phyloP scores from a whole-genome alignment of 2,797 vertebrate species.

The Notoglanidium macrostoma region DNA sequence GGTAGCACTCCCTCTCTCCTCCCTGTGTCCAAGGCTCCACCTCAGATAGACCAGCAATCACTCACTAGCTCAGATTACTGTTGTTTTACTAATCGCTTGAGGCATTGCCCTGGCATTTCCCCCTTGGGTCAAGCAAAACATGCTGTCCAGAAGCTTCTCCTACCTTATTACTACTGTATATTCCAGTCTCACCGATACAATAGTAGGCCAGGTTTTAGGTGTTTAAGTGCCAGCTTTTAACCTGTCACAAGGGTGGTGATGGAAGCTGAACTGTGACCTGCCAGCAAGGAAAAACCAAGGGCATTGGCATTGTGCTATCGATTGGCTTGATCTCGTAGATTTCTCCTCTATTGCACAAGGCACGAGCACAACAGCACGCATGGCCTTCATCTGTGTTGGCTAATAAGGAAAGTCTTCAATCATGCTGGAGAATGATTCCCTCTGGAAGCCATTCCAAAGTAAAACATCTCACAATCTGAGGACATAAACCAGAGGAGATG shows the following conservation, averaged over 20 bases:
- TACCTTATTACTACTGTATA: slow-evolving; percentile 6
- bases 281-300: background rate
- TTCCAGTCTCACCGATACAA: background rate
- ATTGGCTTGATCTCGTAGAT: slow-evolving; percentile 1
- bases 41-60: slow-evolving; percentile 44
- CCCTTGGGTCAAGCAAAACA: slow-evolving; percentile 23
- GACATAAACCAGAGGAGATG: slow-evolving; percentile 36
- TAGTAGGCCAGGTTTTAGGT: background rate
- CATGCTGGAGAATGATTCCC: slow-evolving; percentile 21
- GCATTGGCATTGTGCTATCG: background rate
- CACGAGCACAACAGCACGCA: background rate
- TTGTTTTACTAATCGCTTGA: slow-evolving; percentile 47
- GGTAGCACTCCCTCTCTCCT: slow-evolving; percentile 44
- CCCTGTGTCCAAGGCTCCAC: slow-evolving; percentile 55
- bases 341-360: slow-evolving; percentile 10
- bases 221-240: background rate
- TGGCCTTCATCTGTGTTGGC: slow-evolving; percentile 29
- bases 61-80: slow-evolving; percentile 57
- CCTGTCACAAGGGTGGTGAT: background rate
- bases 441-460: slow-evolving; percentile 44
- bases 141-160: slow-evolving; percentile 18
- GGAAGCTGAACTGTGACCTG: background rate
- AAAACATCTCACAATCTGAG: slow-evolving; percentile 41
- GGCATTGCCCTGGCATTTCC: slow-evolving; percentile 36
- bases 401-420: slow-evolving; percentile 32